Evolutionary conservation across 2,888 invertebrate genomes (phyloP).

Genomic region (Nyleta sp.): DNA sequence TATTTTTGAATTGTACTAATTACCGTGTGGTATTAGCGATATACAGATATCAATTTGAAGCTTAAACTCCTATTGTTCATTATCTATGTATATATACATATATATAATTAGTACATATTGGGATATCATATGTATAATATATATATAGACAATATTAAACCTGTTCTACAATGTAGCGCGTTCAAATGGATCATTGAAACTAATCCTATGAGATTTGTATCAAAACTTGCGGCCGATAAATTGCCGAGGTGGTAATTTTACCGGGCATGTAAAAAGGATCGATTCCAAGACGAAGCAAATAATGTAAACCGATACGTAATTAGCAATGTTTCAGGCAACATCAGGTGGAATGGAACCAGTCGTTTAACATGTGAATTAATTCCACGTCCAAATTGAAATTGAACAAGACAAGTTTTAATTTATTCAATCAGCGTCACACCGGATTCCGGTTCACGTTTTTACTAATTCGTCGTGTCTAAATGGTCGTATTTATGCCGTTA

Average conservation of each 20-base stretch:
- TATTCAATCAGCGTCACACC: slow-evolving; percentile 18
- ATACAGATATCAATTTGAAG: neutral
- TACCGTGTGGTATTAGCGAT: neutral
- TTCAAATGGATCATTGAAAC: neutral
- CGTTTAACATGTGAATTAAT: slow-evolving; percentile 16
- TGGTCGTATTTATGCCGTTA: neutral
- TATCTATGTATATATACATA: neutral
- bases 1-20: too few species aligned
- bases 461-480: slow-evolving; percentile 6
- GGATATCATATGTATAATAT: neutral
- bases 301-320: slow-evolving; percentile 1
- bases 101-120: slow-evolving; percentile 13
- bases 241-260: neutral
- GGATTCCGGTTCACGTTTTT: slow-evolving; percentile 7
- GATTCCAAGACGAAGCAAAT: too few species aligned
- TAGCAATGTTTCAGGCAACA: slow-evolving; percentile 6
- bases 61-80: slow-evolving; percentile 1
- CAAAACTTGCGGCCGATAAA: neutral
- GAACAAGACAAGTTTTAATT: slow-evolving; percentile 14
- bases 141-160: neutral
- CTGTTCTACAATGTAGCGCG: neutral
- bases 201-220: slow-evolving; percentile 3
- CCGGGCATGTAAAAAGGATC: neutral
- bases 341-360: slow-evolving; percentile 12
- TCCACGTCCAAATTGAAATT: neutral